Evolutionary conservation across 64 coral and sea anemone species (phyloP), one percentile per base, ranked within the genome.

Genomic region (Pachyseris speciosa): DNA sequence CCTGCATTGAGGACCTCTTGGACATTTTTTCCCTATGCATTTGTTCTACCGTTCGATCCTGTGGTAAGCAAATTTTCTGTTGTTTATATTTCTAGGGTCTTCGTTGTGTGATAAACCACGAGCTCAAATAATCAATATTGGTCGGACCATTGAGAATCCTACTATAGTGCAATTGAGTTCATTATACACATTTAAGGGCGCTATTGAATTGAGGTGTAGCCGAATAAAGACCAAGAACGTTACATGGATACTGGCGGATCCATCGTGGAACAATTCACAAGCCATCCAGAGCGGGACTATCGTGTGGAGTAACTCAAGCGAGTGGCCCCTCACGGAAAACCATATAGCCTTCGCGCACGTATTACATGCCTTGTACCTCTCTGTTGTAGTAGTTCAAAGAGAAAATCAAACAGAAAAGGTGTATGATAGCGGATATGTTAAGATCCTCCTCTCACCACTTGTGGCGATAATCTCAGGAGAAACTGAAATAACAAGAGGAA

Each of bases 401-500:
- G 22, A 74, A 9, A 44, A 74, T 10, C 17, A 26, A 44, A 74
- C 70, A 74, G 40, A 44, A 25, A 45, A 9, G 39, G 70, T 41
- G 41, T 74, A 45, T 74, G 70, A 74, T 20, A 44, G 24, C 5
- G 40, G 70, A 2, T 74, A 44, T 44, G n/a, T 75, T 25, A 45
- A 48, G 10, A 28, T 70, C 0, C 43, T 22, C 1, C 37, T 17
- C 5, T 30, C 42, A 11, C 72, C 72, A 2, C 10, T 75, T 41
- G 72, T 75, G 25, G 72, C 72, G 4, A 50, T 75, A 75, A 75
- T 75, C 26, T 50, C 43, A 31, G 72, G 72, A 48, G 72, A 75
- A 30, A 75, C 44, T 50, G 72, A 49, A 75, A 75, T 75, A 75
- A 75, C 72, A 0, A 75, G 44, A 50, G 72, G 72, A 75, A 49